Percentiles rank a stretch among this genome's conserved stretches.
Conservation (phyloP, 2,888 invertebrate species). For the Drosophila flavopinicola region DNA sequence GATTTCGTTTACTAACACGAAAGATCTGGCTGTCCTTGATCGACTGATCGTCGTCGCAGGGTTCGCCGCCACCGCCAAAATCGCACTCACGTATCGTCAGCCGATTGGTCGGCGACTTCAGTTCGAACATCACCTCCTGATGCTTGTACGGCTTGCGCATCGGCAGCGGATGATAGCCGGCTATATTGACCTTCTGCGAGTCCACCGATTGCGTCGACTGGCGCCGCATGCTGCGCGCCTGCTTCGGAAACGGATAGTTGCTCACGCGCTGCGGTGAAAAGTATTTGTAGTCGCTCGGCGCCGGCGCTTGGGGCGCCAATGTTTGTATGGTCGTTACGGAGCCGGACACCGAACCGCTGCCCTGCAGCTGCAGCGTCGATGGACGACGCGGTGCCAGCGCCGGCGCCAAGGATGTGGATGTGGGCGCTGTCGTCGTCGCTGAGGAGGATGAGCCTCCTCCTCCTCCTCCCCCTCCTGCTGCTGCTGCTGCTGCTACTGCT, state of each 20-base stretch:
- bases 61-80: slow-evolving; percentile 85
- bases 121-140: slow-evolving; percentile 83
- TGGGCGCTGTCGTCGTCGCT: slow-evolving; percentile 65
- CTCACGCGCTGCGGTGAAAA: slow-evolving; percentile 84
- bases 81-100: slow-evolving; percentile 84
- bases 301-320: slow-evolving; percentile 81
- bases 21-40: slow-evolving; percentile 85
- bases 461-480: slow-evolving; percentile 33
- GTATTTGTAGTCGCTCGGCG: slow-evolving; percentile 84
- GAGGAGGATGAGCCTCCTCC: slow-evolving; percentile 57
- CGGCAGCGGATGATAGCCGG: slow-evolving; percentile 82
- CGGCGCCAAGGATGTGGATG: slow-evolving; percentile 59
- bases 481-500: slow-evolving; percentile 29
- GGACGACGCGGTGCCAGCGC: slow-evolving; percentile 75
- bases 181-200: slow-evolving; percentile 81
- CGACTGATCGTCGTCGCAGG: slow-evolving; percentile 84
- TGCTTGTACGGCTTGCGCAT: slow-evolving; percentile 83
- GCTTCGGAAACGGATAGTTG: slow-evolving; percentile 84
- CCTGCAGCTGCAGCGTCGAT: slow-evolving; percentile 77
- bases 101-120: slow-evolving; percentile 84
- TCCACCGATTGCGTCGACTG: slow-evolving; percentile 84
- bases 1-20: slow-evolving; percentile 85
- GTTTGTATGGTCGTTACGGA: slow-evolving; percentile 82
- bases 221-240: slow-evolving; percentile 82
- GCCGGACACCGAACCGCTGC: slow-evolving; percentile 63